These are phyloP conservation scores for Denticeps clupeoides DNA, from an alignment of 2,797 vertebrate genomes.

Conservation along the genomic window DNA sequence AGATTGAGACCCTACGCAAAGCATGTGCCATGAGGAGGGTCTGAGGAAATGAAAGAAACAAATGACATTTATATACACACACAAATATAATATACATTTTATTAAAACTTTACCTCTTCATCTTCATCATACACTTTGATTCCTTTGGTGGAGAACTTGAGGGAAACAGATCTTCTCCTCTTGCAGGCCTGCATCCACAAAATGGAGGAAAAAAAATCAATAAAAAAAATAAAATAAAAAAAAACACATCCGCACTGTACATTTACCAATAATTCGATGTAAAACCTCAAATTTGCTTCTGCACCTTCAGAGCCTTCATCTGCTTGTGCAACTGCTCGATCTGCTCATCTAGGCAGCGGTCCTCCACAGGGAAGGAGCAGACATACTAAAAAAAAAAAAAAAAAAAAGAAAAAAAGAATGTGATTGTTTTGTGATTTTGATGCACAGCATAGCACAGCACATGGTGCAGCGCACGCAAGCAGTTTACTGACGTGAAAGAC, in stretches of 20 bases:
- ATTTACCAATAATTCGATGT: too few species aligned
- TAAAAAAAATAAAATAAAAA: background rate
- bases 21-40: constrained; percentile 89
- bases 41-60: constrained; percentile 39
- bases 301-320: constrained; percentile 73
- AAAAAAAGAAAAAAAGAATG: too few species aligned
- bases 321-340: constrained; percentile 63
- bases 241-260: background rate
- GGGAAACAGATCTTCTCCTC: constrained; percentile 58
- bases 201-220: background rate
- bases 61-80: too few species aligned
- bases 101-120: constrained; percentile 57
- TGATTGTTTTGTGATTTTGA: too few species aligned
- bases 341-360: constrained; percentile 71
- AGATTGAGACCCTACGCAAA: constrained; percentile 72
- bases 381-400: constrained; percentile 64
- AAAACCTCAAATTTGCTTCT: too few species aligned
- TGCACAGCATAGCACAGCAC: too few species aligned
- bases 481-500: too few species aligned
- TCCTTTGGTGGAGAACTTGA: constrained; percentile 84
- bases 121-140: constrained; percentile 83
- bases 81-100: too few species aligned
- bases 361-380: constrained; percentile 80
- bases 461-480: too few species aligned
- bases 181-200: constrained; percentile 56